A percentile compares a stretch with the other conserved stretches of the same genome.
Evolutionary conservation across 2,888 invertebrate genomes (phyloP).

Genomic region (Cephus spinipes): DNA sequence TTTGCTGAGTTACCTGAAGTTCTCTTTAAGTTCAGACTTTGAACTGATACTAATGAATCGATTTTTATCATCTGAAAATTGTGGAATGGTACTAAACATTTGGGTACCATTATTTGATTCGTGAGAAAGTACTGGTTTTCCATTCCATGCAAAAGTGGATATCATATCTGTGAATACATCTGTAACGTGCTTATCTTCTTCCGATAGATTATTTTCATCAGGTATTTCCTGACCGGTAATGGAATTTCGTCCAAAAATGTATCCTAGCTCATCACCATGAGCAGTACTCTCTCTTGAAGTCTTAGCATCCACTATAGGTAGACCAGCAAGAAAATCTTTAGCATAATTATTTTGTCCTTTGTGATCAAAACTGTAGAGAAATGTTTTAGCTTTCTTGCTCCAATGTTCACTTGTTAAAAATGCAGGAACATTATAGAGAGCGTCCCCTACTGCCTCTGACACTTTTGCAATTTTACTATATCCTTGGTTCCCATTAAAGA

Average conservation of each 20-base stretch:
- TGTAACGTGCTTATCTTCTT: slow-evolving; percentile 75
- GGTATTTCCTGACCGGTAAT: slow-evolving; percentile 40
- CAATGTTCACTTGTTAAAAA: slow-evolving; percentile 79
- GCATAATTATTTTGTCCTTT: slow-evolving; percentile 74
- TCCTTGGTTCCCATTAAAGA: slow-evolving; percentile 11
- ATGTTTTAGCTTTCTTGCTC: slow-evolving; percentile 75
- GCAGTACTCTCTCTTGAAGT: slow-evolving; percentile 35
- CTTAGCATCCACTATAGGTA: slow-evolving; percentile 72
- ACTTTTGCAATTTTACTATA: slow-evolving; percentile 70
- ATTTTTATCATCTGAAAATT: slow-evolving; percentile 54
- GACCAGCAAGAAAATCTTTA: slow-evolving; percentile 74
- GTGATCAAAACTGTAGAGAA: slow-evolving; percentile 82
- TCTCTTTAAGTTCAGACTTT: slow-evolving; percentile 64
- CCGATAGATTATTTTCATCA: slow-evolving; percentile 49
- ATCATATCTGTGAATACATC: slow-evolving; percentile 76
- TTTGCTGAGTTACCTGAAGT: slow-evolving; percentile 49
- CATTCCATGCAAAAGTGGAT: slow-evolving; percentile 74
- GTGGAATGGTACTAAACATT: slow-evolving; percentile 22
- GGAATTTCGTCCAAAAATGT: slow-evolving; percentile 46
- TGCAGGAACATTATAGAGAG: slow-evolving; percentile 82
- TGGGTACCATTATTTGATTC: slow-evolving; percentile 51
- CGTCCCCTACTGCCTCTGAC: slow-evolving; percentile 76
- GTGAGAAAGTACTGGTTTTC: slow-evolving; percentile 57
- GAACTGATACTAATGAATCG: slow-evolving; percentile 71
- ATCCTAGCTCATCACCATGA: slow-evolving; percentile 53